Evolutionary conservation across 2,888 invertebrate species (phyloP).

Genomic region (Drosophila ustulata): DNA sequence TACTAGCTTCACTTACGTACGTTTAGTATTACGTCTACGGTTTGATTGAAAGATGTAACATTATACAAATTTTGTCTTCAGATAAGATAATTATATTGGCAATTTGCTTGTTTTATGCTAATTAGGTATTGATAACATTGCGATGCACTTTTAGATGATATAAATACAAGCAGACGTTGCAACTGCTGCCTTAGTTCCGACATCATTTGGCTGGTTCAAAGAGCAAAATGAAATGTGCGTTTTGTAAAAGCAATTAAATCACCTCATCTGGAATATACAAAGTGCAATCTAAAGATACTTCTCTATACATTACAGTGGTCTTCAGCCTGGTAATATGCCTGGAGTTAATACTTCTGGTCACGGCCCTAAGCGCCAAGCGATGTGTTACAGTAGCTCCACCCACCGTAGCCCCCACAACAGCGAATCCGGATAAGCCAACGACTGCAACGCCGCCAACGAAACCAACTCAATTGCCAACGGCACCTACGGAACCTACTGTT

Average conservation of each 20-base stretch:
- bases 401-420: constrained; percentile 1
- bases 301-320: constrained; percentile 45
- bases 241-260: constrained; percentile 3
- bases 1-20: neutral
- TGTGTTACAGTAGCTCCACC: constrained; percentile 35
- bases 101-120: constrained; percentile 51
- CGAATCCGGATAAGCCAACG: neutral
- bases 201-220: neutral
- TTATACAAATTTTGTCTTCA: constrained; percentile 28
- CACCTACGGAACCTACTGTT: neutral
- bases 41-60: constrained; percentile 41
- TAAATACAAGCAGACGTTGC: constrained; percentile 44
- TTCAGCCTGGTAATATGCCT: constrained; percentile 45
- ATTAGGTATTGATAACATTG: constrained; percentile 47
- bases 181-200: constrained; percentile 9
- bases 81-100: constrained; percentile 35
- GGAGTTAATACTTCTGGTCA: constrained; percentile 52
- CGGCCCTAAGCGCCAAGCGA: constrained; percentile 45
- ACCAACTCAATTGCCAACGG: neutral
- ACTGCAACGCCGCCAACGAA: neutral
- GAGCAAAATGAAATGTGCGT: constrained; percentile 63
- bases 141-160: constrained; percentile 38
- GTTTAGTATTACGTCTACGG: neutral
- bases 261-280: neutral
- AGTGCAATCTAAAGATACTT: constrained; percentile 22